These are phyloP conservation scores for Anodontia alba DNA, from an alignment of 2,888 invertebrate species.

Conservation along the genomic window DNA sequence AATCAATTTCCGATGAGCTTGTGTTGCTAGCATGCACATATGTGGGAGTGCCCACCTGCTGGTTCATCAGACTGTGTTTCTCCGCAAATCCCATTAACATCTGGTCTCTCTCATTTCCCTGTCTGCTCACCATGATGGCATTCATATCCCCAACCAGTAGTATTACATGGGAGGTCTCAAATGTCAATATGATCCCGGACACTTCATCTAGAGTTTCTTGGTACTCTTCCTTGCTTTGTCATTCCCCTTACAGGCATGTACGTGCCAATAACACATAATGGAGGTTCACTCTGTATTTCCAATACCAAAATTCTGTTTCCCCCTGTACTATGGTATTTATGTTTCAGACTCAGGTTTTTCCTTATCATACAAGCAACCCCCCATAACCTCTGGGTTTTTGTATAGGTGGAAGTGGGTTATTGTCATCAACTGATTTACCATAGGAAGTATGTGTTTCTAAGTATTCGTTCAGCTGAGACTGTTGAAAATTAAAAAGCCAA, in stretches of 20 bases:
- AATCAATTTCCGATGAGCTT: slow-evolving; percentile 5
- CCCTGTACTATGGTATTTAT: too few relatives aligned
- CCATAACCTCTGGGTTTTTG: not conserved
- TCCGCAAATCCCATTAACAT: too few relatives aligned
- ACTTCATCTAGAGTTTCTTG: not conserved
- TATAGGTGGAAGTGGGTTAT: too few relatives aligned
- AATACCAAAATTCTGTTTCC: too few relatives aligned
- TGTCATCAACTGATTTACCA: too few relatives aligned
- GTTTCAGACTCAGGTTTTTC: too few relatives aligned
- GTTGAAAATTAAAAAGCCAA: not conserved
- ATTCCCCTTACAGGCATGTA: too few relatives aligned
- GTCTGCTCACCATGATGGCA: not conserved
- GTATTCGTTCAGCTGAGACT: not conserved
- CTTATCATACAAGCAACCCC: not conserved
- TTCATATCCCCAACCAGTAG: not conserved
- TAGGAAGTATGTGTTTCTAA: too few relatives aligned
- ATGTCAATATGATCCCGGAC: not conserved
- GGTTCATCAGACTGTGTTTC: too few relatives aligned
- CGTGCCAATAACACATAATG: too few relatives aligned
- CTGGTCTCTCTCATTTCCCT: not conserved
- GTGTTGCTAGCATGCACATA: not conserved
- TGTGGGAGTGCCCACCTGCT: not conserved
- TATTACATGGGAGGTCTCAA: not conserved
- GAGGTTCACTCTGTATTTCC: too few relatives aligned
- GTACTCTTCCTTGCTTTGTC: not conserved